Percentiles rank a stretch among this genome's conserved stretches.
phyloP scores from a whole-genome alignment of 37 sponge, comb jelly and placozoan genomes.

The Spongilla lacustris region DNA sequence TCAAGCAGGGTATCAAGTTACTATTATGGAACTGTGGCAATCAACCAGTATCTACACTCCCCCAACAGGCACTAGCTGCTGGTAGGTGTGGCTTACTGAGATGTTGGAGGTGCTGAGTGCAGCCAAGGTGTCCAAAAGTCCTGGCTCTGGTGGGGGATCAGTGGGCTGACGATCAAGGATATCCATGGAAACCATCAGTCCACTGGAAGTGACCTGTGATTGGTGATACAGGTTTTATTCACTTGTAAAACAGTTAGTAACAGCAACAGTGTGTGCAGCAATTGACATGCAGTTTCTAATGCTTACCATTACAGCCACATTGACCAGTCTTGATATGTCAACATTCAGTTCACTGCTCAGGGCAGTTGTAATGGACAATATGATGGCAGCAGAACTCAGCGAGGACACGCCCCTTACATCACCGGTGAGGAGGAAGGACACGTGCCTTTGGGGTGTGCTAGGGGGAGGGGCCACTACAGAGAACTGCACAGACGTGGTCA shows the following conservation, averaged over 20 bases:
- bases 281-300: too few relatives aligned
- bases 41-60: too few relatives aligned
- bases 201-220: not conserved
- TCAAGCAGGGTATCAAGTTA: too few relatives aligned
- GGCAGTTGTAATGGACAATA: not conserved
- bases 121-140: not conserved
- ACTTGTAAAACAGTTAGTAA: too few relatives aligned
- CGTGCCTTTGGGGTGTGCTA: constrained; percentile 10
- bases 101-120: not conserved
- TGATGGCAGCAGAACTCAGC: not conserved
- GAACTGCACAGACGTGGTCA: constrained; percentile 34
- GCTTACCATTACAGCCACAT: constrained; percentile 19
- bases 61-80: too few relatives aligned
- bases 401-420: not conserved
- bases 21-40: too few relatives aligned
- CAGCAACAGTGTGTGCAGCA: too few relatives aligned
- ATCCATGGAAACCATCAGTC: constrained; percentile 26
- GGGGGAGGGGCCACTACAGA: constrained; percentile 54
- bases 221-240: too few relatives aligned
- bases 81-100: not conserved
- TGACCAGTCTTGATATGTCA: constrained; percentile 58
- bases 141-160: constrained; percentile 51
- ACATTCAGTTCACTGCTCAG: constrained; percentile 38
- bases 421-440: constrained; percentile 51
- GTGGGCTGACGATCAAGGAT: constrained; percentile 52